phyloP scores from a whole-genome alignment of 2,113 vertebrate genomes.

The Rynchops niger region DNA sequence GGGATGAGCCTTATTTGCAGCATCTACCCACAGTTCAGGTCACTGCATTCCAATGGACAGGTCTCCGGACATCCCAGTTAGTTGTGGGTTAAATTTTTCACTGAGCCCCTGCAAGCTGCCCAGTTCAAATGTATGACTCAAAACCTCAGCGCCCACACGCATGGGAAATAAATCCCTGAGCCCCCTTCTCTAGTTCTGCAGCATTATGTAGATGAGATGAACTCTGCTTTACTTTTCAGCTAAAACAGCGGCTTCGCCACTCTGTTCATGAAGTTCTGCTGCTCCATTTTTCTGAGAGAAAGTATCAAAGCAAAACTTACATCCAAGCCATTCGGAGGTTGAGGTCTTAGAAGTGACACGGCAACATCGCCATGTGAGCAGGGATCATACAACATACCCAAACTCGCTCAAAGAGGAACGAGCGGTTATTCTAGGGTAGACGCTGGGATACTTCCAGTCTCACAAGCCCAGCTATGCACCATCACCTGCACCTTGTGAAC shows the following conservation, averaged over 20 bases:
- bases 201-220: not conserved
- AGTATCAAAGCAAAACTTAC: not conserved
- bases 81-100: not conserved
- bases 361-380: not conserved
- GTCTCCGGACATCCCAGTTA: not conserved
- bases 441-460: not conserved
- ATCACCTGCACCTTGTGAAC: not conserved
- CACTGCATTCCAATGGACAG: not conserved
- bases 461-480: not conserved
- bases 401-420: not conserved
- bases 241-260: fast-evolving
- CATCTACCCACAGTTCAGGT: not conserved
- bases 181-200: not conserved
- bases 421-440: not conserved
- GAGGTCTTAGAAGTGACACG: not conserved
- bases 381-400: not conserved
- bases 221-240: not conserved
- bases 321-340: fast-evolving
- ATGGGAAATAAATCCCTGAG: not conserved
- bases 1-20: not conserved
- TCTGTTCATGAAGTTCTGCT: not conserved
- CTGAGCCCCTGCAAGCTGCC: not conserved
- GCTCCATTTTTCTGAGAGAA: not conserved
- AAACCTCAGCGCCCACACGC: not conserved
- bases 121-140: not conserved